phyloP scores from a whole-genome alignment of 2,888 invertebrate species.

The Campopleginae sp. region DNA sequence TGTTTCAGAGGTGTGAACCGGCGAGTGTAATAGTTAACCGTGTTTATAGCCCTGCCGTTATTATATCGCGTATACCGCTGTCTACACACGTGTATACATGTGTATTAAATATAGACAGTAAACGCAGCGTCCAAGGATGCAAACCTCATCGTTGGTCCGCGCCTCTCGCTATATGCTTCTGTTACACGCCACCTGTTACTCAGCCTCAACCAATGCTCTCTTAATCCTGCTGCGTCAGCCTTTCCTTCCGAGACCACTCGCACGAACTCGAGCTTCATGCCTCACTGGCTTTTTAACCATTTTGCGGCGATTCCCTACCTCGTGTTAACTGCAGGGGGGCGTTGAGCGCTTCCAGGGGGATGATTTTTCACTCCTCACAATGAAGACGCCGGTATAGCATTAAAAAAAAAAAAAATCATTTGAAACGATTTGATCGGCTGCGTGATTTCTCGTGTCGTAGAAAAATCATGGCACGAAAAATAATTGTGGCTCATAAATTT shows the following conservation, averaged over 20 bases:
- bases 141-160: not conserved
- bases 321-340: not conserved
- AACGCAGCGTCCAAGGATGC: slow-evolving; percentile 28
- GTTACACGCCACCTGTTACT: slow-evolving; percentile 77
- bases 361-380: not conserved
- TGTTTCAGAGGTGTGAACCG: slow-evolving; percentile 68
- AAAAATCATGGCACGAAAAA: not conserved
- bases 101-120: slow-evolving; percentile 8
- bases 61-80: slow-evolving; percentile 37
- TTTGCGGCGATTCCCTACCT: not conserved
- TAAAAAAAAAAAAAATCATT: not conserved
- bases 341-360: not conserved
- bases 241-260: slow-evolving; percentile 49
- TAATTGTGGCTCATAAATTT: not conserved
- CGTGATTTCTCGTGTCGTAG: not conserved
- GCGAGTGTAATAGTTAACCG: slow-evolving; percentile 61
- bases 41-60: slow-evolving; percentile 48
- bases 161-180: slow-evolving; percentile 14
- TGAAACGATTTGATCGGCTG: not conserved
- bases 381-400: not conserved
- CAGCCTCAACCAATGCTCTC: slow-evolving; percentile 50
- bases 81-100: not conserved
- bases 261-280: slow-evolving; percentile 20
- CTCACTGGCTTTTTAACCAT: slow-evolving; percentile 2
- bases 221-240: slow-evolving; percentile 71